These are phyloP conservation scores for Perca flavescens DNA, from an alignment of 2,113 vertebrate genomes.

Conservation along the genomic window DNA sequence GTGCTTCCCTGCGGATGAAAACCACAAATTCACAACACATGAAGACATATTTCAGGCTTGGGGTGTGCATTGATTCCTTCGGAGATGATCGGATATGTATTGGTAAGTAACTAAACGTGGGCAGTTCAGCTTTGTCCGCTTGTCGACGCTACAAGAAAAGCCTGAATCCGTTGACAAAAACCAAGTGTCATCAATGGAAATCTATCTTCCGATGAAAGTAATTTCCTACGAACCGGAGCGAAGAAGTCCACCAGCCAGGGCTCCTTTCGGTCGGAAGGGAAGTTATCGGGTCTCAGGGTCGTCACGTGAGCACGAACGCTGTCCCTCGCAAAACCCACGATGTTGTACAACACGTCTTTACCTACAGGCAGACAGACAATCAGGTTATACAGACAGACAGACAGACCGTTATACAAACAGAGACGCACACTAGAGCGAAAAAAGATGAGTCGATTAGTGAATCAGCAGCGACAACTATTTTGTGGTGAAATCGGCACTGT, in stretches of 20 bases:
- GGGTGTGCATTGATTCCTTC: too few species aligned
- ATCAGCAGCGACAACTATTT: background rate
- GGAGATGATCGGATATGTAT: background rate
- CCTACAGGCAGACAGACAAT: slow-evolving; percentile 79
- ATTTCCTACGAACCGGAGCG: slow-evolving; percentile 86
- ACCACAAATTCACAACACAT: background rate
- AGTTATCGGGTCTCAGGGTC: slow-evolving; percentile 94
- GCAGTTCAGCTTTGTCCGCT: too few species aligned
- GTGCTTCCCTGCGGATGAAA: background rate
- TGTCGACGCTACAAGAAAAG: too few species aligned
- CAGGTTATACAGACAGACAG: background rate
- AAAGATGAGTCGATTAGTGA: background rate
- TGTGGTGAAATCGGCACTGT: too few species aligned
- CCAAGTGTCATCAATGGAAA: too few species aligned
- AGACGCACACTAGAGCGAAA: background rate
- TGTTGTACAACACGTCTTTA: slow-evolving; percentile 93
- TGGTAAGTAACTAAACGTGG: too few species aligned
- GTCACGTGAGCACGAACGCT: slow-evolving; percentile 94
- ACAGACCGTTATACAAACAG: too few species aligned
- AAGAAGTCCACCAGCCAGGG: slow-evolving; percentile 99
- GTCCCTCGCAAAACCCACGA: slow-evolving; percentile 96
- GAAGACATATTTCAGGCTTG: background rate
- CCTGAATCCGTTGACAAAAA: too few species aligned
- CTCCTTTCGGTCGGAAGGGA: slow-evolving; percentile 93
- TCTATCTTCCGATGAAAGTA: background rate